Evolutionary conservation across 2,113 vertebrate species (phyloP).

Genomic region (Progne subis): DNA sequence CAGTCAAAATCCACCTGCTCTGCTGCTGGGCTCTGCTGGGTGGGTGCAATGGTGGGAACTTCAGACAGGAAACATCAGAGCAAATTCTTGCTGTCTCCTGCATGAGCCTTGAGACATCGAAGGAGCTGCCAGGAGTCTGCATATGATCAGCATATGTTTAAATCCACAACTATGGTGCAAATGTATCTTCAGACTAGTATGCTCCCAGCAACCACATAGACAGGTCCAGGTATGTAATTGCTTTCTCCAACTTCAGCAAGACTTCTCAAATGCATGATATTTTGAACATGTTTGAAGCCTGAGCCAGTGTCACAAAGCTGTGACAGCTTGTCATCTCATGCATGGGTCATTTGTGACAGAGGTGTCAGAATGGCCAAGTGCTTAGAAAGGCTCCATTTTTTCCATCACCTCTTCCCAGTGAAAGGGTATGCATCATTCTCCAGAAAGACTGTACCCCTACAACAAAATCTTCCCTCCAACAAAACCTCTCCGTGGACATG

Average conservation of each 20-base stretch:
- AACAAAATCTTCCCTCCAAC: background rate
- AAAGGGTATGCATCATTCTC: background rate
- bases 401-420: background rate
- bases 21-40: background rate
- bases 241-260: background rate
- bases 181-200: background rate
- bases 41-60: fast-evolving
- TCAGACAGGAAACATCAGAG: background rate
- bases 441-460: background rate
- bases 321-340: background rate
- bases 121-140: background rate
- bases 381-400: background rate
- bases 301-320: background rate
- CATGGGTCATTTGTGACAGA: background rate
- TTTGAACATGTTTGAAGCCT: background rate
- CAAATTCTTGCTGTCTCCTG: background rate
- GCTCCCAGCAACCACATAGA: fast-evolving
- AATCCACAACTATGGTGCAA: background rate
- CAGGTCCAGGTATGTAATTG: background rate
- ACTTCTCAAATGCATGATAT: background rate
- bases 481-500: background rate
- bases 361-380: background rate
- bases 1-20: background rate
- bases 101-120: background rate
- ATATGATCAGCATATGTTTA: background rate